phyloP scores from a whole-genome alignment of 2,888 invertebrate genomes.

The Ceraclea dissimilis region DNA sequence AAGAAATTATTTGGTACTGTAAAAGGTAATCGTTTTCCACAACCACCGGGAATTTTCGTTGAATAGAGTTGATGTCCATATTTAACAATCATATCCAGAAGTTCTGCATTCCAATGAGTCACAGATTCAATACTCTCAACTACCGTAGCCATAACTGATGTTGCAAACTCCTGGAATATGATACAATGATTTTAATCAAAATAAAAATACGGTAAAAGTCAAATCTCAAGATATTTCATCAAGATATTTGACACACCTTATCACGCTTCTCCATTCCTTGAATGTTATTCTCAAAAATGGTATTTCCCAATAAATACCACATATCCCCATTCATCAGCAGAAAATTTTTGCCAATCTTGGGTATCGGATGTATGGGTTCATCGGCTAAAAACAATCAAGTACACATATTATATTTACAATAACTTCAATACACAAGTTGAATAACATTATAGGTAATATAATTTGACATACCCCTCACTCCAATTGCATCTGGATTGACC shows the following conservation, averaged over 20 bases:
- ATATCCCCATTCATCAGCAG: neutral
- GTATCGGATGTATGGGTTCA: neutral
- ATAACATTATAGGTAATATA: too few species aligned
- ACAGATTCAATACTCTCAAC: constrained; percentile 7
- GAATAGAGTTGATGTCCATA: constrained; percentile 9
- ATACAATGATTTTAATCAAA: too few species aligned
- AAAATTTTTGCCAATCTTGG: neutral
- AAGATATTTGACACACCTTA: neutral
- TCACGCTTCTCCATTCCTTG: neutral
- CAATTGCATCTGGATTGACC: neutral
- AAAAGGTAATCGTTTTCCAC: constrained; percentile 9
- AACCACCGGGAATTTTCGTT: constrained; percentile 12
- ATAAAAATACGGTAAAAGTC: neutral
- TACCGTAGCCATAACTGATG: constrained; percentile 6
- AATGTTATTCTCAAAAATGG: neutral
- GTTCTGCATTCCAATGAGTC: constrained; percentile 4
- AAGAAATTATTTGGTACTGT: constrained; percentile 9
- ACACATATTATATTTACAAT: neutral
- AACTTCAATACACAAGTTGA: too few species aligned
- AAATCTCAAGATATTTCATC: neutral
- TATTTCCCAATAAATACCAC: neutral
- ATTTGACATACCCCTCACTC: neutral
- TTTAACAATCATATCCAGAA: constrained; percentile 6
- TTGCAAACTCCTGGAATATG: constrained; percentile 9
- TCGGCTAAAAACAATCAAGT: neutral